Evolutionary conservation across 2,113 vertebrate genomes (phyloP), one percentile per base, ranked within the genome.

Genomic region (Neotoma lepida): DNA sequence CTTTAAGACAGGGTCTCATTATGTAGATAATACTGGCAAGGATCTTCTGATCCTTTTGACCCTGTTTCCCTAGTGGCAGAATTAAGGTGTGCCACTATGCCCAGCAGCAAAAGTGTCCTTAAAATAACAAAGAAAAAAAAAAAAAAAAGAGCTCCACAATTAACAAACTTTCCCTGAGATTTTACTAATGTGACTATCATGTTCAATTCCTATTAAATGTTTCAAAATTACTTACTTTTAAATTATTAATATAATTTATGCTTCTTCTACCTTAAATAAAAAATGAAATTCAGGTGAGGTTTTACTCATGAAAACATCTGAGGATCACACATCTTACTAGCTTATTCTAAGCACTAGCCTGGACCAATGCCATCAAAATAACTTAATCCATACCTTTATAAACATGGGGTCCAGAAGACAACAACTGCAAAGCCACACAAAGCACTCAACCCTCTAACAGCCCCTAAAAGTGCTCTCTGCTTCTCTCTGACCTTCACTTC

Each of bases 191-290:
- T 56, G 61, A 95, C 44, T 58, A 86, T 49, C 9, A 84, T 9
- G 26, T 35, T 93, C 46, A n/a, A 93, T 51, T 22, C 64, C 71
- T 78, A 90, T 77, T 80, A 71, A 24, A 89, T 73, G 68, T 85
- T 89, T 86, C 41, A 58, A 87, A 94, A 89, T 82, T 71, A 70
- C 13, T 85, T 93, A 71, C 39, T 87, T 85, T 92, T 39, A 86
- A 94, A 77, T 46, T 44, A 58, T 58, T 82, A 82, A 51, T 64
- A 71, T 28, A 77, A 68, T 68, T 86, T 51, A 85, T 28, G 44
- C 86, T 13, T 68, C 86, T 90, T 35, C 17, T 81, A 74, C 9
- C 88, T 54, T 82, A 28, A 95, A 82, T 39, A 94, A 33, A 95
- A 93, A 30, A 26, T 54, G 17, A 89, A 85, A 87, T 58, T 90